Base-by-base conservation (phyloP, 2,113 vertebrate genomes). In the Pseudonaja textilis region DNA sequence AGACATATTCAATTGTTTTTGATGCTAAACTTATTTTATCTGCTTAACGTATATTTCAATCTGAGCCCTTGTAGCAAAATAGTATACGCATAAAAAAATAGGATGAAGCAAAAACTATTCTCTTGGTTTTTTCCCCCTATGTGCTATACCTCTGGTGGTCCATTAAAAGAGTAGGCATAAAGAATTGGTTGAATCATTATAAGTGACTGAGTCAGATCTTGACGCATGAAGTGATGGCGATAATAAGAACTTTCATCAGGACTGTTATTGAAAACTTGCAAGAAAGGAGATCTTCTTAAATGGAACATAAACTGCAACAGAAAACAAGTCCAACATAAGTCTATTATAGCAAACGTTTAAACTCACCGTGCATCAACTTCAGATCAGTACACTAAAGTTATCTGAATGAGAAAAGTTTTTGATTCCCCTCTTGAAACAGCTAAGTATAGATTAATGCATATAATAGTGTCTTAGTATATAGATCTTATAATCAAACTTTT, bases 231-330 rank as follows among this genome's bases (percentile, higher is more conserved):
- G 93, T 99, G 98, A 81, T 99, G 99, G 52, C 99, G 97, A 95
- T 99, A 99, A 92, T 99, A 99, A 0, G 99, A 99, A 94, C 99
- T 99, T 96, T 99, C 99, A 92, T 99, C 99, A 0, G 99, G 99
- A 96, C 99, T 99, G 97, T 99, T 99, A 96, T 99, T 99, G 97
- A 99, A 99, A 94, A 99, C 98, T 98, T 99, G 99, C 39, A 99
- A 98, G 97, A 99, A 99, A 34, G 99, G 98, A 87, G 99, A 99
- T 95, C 99, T 98, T 95, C 99, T 98, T 97, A 99, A 98, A 97
- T 99, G 99, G 97, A 99, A 99, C 99, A 99, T 99, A 95, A 99
- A 99, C 99, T 99, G 95, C 45, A 97, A 97, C 92, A 96, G 18
- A 97, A 95, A 97, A 92, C 47, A 1, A 42, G 11, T 57, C 42